Evolutionary conservation across 1,140 invertebrate species (phyloP), one percentile per base, ranked within the genome.

Genomic region (Adelges cooleyi): DNA sequence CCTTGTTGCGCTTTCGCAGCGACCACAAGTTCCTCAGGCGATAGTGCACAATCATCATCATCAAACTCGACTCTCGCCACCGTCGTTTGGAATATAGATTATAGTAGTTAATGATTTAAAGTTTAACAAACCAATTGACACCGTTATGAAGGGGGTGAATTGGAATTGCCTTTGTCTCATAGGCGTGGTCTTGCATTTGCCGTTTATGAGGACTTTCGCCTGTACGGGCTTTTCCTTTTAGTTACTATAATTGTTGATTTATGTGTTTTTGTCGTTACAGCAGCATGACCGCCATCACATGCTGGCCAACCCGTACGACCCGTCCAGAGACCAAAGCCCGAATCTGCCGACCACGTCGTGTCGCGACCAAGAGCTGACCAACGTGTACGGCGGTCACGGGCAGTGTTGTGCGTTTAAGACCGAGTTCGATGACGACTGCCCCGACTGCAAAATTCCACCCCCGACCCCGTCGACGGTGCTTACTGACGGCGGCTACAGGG

Each of bases 311-410:
- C 79, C 80, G 71, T 83, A 84, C 76, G 83, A 86, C 70, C 82
- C 82, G 70, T 82, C 82, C 33, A 79, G 84, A 71, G 84, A 85
- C 71, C 77, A 85, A 50, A 85, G 83, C 71, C 84, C 85, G 69
- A 85, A 83, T 70, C 79, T 85, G 65, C 84, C 84, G 36, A 79
- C 78, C 69, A 69, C 80, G 29, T 65, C 66, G 79, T 74, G 81
- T 79, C 72, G 81, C 77, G 77, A 82, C 74, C 75, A 82, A 76
- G 71, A 67, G 65, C 65, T 65, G 72, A 73, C 76, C 65, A 40
- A 36, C 48, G 29, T 53, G 42, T 67, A 65, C 56, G 44, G 51
- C 67, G 59, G 29, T 74, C 77, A 66, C 75, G 76, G 77, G 69
- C 77, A 77, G 66, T 78, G 76, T 70, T 77, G 77, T 70, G 74